Evolutionary conservation across 1,140 invertebrate genomes (phyloP).

Genomic region (Tetramorium parvispinum): DNA sequence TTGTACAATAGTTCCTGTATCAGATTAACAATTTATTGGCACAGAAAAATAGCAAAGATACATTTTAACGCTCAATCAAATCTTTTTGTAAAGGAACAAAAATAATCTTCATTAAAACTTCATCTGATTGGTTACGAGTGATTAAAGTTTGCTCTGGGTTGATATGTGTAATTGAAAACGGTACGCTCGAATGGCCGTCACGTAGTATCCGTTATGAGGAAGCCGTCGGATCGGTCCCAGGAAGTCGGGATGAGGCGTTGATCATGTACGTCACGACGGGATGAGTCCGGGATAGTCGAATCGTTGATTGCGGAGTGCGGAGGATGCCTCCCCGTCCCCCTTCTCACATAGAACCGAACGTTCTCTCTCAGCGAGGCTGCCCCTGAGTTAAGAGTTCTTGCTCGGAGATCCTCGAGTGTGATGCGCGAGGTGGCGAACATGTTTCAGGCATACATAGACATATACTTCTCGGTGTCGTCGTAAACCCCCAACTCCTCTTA

Average conservation of each 20-base stretch:
- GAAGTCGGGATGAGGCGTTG: conserved; percentile 66
- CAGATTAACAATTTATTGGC: neutral
- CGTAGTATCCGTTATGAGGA: conserved; percentile 12
- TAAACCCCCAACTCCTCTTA: conserved; percentile 36
- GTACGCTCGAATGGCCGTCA: neutral
- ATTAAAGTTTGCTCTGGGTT: neutral
- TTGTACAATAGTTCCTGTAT: neutral
- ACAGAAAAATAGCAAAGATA: neutral
- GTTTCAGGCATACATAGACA: conserved; percentile 58
- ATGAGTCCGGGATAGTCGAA: conserved; percentile 49
- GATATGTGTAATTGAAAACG: neutral
- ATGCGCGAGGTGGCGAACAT: conserved; percentile 66
- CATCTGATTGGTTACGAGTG: neutral
- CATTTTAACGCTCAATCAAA: neutral
- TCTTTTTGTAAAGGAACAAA: neutral
- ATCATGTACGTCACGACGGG: conserved; percentile 21
- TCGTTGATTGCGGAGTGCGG: conserved; percentile 38
- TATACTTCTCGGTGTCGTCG: conserved; percentile 67
- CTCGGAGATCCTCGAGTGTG: conserved; percentile 63
- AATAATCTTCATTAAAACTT: neutral
- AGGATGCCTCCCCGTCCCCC: neutral
- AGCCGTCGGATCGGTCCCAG: conserved; percentile 34
- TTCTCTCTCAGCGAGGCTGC: conserved; percentile 41
- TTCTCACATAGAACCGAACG: conserved; percentile 1
- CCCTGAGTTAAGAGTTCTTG: conserved; percentile 35